Evolutionary conservation across 2,888 invertebrate genomes (phyloP), one percentile per base, ranked within the genome.

Genomic region (Netelia inedita): DNA sequence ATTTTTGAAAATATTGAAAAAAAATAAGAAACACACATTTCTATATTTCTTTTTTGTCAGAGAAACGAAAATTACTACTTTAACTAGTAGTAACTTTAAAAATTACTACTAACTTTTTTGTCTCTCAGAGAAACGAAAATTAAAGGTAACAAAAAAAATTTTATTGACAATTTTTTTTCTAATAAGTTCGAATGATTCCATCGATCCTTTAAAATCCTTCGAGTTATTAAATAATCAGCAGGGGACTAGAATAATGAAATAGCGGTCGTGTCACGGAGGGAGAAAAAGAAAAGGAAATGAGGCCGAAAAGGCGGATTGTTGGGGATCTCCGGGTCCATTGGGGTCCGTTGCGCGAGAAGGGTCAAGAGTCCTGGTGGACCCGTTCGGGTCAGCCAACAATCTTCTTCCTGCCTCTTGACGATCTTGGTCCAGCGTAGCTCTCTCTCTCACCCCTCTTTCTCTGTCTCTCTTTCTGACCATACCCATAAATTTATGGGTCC

Each of bases 401-500:
- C 80, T 82, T 85, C 85, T 85, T 85, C 79, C 75, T 84, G 74
- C 79, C 72, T 83, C 74, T 28, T 72, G 53, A 63, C 68, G 59
- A 74, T 80, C 68, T 83, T 61, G 80, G 85, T 78, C 83, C 79
- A 78, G 72, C 46, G 46, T 11, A 3, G 14, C 5, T 16, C 10
- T 21, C 53, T 21, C 43, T 65, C 50, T 28, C 8, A 46, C 79
- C 53, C 28, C 79, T 65, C 28, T 28, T 41, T 68, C 75, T 69
- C 23, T 74, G 76, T 69, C 69, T 35, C 41, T 35, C 65, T 61
- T 69, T 65, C 50, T 46, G 66, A 74, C 66, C 41, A 63, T 83
- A 71, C 81, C 79, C 85, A 80, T 85, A 85, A 83, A 83, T 83
- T 87, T 82, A 82, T 84, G 50, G 78, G 73, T 71, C 69, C 81